These are phyloP conservation scores for Phataginus tricuspis DNA, from an alignment of 2,797 vertebrate genomes.

Conservation along the genomic window DNA sequence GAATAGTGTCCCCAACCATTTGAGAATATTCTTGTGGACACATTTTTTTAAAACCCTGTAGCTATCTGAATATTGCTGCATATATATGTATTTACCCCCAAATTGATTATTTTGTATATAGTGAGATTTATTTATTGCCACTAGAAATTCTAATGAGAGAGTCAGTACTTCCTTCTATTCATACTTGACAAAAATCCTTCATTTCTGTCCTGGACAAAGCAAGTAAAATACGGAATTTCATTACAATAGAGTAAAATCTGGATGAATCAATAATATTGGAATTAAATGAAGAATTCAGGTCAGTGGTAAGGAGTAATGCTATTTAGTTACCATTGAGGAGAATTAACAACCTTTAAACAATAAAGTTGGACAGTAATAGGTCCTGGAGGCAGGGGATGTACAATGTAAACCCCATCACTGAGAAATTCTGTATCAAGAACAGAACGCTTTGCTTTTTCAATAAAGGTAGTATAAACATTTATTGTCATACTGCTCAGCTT, in stretches of 20 bases:
- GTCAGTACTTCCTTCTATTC: background rate
- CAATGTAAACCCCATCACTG: background rate
- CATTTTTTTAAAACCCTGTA: background rate
- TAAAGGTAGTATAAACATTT: background rate
- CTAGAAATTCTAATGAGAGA: background rate
- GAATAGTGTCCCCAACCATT: background rate
- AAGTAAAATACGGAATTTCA: conserved; percentile 15
- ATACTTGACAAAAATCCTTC: background rate
- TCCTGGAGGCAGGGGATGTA: background rate
- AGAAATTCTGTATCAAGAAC: background rate
- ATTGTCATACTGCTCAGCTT: background rate
- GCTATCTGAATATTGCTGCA: background rate
- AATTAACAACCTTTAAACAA: conserved; percentile 1
- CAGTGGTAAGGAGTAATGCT: background rate
- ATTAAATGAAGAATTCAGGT: conserved; percentile 11
- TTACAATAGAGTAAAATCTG: background rate
- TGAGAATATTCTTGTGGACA: background rate
- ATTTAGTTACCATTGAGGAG: background rate
- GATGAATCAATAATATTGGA: background rate
- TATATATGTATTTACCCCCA: background rate
- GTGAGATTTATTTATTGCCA: conserved; percentile 18
- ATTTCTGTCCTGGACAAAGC: background rate
- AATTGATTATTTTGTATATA: background rate
- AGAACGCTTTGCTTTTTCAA: background rate
- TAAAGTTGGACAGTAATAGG: background rate